phyloP scores from a whole-genome alignment of 2,888 invertebrate species.

The Agrotis ipsilon region DNA sequence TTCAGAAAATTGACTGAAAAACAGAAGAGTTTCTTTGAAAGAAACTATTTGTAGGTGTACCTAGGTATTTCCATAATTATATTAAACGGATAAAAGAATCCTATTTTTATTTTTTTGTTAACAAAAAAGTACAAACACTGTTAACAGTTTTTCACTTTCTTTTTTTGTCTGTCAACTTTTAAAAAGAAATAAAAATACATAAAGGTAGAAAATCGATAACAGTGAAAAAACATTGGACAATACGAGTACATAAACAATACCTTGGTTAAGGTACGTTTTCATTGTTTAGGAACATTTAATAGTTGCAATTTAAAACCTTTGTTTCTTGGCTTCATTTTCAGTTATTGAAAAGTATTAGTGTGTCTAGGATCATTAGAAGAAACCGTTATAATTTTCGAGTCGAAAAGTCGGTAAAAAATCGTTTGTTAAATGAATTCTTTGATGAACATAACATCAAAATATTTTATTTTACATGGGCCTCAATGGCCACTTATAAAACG shows the following conservation, averaged over 20 bases:
- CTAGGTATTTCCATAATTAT: neutral
- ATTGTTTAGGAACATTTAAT: neutral
- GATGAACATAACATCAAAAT: too few species aligned
- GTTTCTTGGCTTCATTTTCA: neutral
- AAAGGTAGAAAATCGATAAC: neutral
- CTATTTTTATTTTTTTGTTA: neutral
- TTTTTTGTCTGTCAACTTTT: neutral
- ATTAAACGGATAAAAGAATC: neutral
- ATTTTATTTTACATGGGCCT: too few species aligned
- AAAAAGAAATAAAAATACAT: neutral
- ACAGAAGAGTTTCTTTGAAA: conserved; percentile 17
- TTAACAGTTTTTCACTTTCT: neutral
- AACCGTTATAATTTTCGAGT: too few species aligned
- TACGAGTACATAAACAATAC: too few species aligned
- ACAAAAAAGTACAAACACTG: too few species aligned
- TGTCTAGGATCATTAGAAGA: neutral
- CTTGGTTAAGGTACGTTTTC: neutral
- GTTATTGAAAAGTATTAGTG: neutral
- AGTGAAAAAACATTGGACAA: neutral
- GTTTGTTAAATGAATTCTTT: too few species aligned
- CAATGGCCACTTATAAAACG: too few species aligned
- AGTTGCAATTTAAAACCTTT: neutral
- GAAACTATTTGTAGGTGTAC: neutral
- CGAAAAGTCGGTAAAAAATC: too few species aligned
- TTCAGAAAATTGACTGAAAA: conserved; percentile 1